These are phyloP conservation scores for Apis laboriosa DNA, from an alignment of 1,140 invertebrate species.

Conservation along the genomic window DNA sequence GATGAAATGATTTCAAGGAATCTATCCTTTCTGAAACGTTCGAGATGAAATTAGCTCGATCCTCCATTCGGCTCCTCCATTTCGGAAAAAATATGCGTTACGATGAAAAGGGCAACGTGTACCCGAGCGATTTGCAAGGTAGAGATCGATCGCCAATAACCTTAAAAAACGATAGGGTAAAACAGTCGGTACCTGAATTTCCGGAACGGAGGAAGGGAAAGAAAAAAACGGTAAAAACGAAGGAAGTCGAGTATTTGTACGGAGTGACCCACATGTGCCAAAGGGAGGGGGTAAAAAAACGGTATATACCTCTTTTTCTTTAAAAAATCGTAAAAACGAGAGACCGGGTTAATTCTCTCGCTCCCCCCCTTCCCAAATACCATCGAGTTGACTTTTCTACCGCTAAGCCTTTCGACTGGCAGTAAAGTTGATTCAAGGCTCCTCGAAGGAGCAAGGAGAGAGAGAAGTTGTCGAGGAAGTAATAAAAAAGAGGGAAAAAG, in stretches of 20 bases:
- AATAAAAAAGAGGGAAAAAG: constrained; percentile 51
- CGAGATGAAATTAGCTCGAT: not conserved
- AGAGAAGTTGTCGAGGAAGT: not conserved
- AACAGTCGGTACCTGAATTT: constrained; percentile 23
- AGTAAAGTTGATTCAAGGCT: constrained; percentile 76
- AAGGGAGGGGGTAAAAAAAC: not conserved
- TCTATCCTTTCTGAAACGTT: not conserved
- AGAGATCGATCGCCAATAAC: constrained; percentile 39
- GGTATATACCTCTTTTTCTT: constrained; percentile 21
- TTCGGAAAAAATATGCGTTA: not conserved
- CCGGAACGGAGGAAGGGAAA: not conserved
- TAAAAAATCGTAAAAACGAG: constrained; percentile 56
- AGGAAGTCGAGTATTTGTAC: not conserved
- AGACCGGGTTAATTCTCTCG: not conserved
- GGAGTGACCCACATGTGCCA: constrained; percentile 50
- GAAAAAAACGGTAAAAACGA: constrained; percentile 62
- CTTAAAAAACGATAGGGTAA: constrained; percentile 26
- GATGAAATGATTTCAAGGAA: too few species aligned
- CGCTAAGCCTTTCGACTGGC: constrained; percentile 69
- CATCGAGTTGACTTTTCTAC: constrained; percentile 68
- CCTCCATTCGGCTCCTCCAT: too few species aligned
- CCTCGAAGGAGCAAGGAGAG: constrained; percentile 12
- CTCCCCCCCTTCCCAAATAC: not conserved
- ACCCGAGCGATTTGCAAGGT: constrained; percentile 30
- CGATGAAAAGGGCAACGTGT: not conserved